A percentile compares a stretch with the other conserved stretches of the same genome.
Evolutionary conservation across 2,797 vertebrate genomes (phyloP).

Genomic region (Peromyscus eremicus): DNA sequence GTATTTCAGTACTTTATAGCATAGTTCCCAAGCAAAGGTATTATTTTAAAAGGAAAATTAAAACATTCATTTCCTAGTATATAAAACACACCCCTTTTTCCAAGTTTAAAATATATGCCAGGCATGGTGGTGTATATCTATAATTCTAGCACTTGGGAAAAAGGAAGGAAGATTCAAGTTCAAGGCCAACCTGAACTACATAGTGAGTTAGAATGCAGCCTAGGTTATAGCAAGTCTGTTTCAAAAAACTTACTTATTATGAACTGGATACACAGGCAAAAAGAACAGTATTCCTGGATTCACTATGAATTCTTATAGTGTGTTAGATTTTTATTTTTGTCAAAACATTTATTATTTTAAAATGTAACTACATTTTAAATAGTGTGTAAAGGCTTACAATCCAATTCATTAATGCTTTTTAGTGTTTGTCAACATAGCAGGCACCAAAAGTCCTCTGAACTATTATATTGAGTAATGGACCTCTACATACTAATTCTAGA

Average conservation of each 20-base stretch:
- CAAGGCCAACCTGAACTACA: neutral
- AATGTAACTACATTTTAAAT: neutral
- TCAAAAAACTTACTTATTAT: neutral
- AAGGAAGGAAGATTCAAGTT: neutral
- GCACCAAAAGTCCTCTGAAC: neutral
- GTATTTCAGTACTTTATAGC: neutral
- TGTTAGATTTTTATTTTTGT: neutral
- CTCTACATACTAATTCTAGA: neutral
- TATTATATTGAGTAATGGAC: neutral
- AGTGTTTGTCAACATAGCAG: neutral
- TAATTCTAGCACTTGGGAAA: neutral
- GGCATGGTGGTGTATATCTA: neutral
- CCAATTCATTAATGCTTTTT: neutral
- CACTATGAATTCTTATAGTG: neutral
- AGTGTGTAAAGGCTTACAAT: neutral
- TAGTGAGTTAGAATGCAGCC: neutral
- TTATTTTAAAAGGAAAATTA: conserved; percentile 13
- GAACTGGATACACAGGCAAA: neutral
- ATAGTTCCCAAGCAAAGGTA: neutral
- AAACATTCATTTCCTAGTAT: neutral
- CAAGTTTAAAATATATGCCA: neutral
- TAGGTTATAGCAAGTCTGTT: neutral
- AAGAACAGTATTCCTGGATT: neutral
- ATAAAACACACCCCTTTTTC: neutral
- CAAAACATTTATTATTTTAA: neutral